phyloP scores from a whole-genome alignment of 1,140 invertebrate genomes.

The Zaprionus capensis region DNA sequence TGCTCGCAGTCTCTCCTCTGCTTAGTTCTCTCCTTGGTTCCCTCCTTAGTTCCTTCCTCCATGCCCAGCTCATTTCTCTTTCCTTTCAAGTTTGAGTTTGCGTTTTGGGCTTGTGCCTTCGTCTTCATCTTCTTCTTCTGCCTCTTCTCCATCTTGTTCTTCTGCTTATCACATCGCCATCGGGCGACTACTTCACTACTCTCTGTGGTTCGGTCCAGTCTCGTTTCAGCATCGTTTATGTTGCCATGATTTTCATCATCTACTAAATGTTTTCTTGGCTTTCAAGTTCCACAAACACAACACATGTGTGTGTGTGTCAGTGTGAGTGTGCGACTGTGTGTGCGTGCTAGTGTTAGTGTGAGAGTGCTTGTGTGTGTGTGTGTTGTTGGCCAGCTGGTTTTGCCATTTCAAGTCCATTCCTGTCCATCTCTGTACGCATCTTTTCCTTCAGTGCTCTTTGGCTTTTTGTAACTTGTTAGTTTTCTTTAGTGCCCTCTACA shows the following conservation, averaged over 20 bases:
- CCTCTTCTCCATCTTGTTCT: not conserved
- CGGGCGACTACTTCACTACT: conserved; percentile 2
- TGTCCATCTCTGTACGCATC: not conserved
- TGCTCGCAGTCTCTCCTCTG: no score
- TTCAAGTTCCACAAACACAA: conserved; percentile 61
- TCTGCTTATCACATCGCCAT: conserved; percentile 15
- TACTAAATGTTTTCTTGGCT: conserved; percentile 79
- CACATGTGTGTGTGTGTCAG: not conserved
- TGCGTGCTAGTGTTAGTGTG: not conserved
- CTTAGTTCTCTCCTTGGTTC: not conserved
- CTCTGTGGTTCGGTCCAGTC: not conserved
- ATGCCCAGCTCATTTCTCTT: not conserved
- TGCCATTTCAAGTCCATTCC: conserved; percentile 39
- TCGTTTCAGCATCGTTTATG: conserved; percentile 58
- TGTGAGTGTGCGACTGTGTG: not conserved
- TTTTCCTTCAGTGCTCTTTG: conserved; percentile 28
- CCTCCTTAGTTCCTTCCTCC: not conserved
- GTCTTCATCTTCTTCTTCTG: not conserved
- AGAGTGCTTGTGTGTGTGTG: conserved; percentile 17
- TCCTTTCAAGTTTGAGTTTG: conserved; percentile 5
- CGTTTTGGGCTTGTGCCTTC: conserved; percentile 3
- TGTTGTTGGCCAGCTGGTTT: conserved; percentile 64
- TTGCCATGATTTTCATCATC: conserved; percentile 81
- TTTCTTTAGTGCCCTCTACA: conserved; percentile 74
- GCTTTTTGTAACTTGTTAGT: conserved; percentile 77